These are phyloP conservation scores for Loriculus beryllinus DNA, from an alignment of 2,797 vertebrate species.

Conservation along the genomic window DNA sequence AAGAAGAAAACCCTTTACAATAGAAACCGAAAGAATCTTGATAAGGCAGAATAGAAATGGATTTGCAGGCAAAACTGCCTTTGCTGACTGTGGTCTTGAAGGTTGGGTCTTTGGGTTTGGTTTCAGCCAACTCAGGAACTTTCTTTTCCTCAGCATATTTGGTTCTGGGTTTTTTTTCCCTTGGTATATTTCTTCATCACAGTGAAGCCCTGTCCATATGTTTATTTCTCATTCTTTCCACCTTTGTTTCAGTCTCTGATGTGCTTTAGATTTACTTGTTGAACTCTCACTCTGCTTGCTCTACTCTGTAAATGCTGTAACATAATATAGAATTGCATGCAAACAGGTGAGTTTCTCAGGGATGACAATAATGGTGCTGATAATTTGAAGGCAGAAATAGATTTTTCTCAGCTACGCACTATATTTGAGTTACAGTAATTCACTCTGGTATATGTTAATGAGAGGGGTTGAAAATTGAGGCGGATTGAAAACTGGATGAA, in stretches of 20 bases:
- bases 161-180: background rate
- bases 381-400: background rate
- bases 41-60: background rate
- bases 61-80: background rate
- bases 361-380: background rate
- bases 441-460: background rate
- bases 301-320: background rate
- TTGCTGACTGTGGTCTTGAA: background rate
- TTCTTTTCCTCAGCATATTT: background rate
- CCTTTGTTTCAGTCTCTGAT: background rate
- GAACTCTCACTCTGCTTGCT: background rate
- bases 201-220: background rate
- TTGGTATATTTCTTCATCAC: background rate
- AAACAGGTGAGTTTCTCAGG: background rate
- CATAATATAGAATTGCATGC: background rate
- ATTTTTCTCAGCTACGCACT: background rate
- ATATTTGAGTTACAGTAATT: background rate
- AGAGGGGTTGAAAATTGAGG: background rate
- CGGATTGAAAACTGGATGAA: background rate
- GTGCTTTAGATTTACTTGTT: background rate
- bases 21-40: background rate
- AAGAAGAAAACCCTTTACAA: background rate
- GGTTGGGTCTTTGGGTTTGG: background rate
- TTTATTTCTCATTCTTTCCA: background rate
- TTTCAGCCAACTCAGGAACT: background rate